A percentile compares a stretch with the other conserved stretches of the same genome.
Conservation (phyloP, 2,888 invertebrate genomes). For the Spodoptera exigua region DNA sequence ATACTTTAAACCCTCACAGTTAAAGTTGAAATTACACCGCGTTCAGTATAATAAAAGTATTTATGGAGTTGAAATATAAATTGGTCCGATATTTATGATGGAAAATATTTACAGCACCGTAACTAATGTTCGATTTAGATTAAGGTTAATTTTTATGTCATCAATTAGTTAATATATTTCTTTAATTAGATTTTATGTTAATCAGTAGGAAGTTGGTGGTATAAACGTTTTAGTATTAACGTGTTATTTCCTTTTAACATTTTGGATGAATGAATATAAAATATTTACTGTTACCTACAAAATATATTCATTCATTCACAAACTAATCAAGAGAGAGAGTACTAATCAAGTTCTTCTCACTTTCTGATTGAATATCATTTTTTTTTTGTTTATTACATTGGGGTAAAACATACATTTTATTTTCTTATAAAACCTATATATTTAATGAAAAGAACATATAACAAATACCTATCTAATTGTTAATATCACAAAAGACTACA, state of each 20-base stretch:
- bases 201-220: slow-evolving; percentile 41
- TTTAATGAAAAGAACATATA: no score
- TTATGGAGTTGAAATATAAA: slow-evolving; percentile 65
- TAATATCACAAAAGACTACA: no score
- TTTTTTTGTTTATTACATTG: no score
- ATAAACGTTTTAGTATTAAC: slow-evolving; percentile 30
- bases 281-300: no score
- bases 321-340: no score
- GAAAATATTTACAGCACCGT: slow-evolving; percentile 61
- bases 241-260: slow-evolving; percentile 30
- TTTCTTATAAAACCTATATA: no score
- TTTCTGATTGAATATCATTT: no score
- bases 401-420: no score
- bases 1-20: slow-evolving; percentile 29
- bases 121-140: slow-evolving; percentile 59
- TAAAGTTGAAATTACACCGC: slow-evolving; percentile 42
- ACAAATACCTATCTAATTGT: no score
- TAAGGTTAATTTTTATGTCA: slow-evolving; percentile 43
- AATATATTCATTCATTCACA: no score
- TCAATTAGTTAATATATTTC: slow-evolving; percentile 36
- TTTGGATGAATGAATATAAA: slow-evolving; percentile 17
- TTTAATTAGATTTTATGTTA: slow-evolving; percentile 46
- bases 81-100: slow-evolving; percentile 54
- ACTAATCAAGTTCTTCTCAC: no score
- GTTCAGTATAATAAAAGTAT: slow-evolving; percentile 50